Evolutionary conservation across 1,140 invertebrate species (phyloP).

Genomic region (Choristoneura fumiferana): DNA sequence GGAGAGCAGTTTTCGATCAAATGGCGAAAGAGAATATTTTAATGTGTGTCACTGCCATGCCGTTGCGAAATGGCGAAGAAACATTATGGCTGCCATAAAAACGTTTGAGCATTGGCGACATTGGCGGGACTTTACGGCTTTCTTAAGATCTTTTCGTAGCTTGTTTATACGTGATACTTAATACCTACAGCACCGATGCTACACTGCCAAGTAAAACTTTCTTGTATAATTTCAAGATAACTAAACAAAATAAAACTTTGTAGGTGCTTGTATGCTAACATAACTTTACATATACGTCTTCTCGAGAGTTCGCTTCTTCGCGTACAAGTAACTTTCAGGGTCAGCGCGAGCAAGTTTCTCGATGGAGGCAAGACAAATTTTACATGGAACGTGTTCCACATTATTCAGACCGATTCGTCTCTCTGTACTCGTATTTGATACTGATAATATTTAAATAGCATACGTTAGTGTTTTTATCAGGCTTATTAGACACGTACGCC

Average conservation of each 20-base stretch:
- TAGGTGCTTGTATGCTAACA: neutral
- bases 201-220: neutral
- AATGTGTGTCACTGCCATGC: no score
- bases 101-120: neutral
- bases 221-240: neutral
- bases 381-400: conserved; percentile 2
- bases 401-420: neutral
- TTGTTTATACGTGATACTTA: neutral
- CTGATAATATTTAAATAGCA: neutral
- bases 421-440: neutral
- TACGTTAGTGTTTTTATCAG: neutral
- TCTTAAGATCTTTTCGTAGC: neutral
- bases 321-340: conserved; percentile 2
- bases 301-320: neutral
- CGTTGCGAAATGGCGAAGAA: neutral
- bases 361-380: conserved; percentile 4
- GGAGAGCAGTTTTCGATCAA: no score
- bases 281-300: neutral
- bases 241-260: neutral
- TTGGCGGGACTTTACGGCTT: neutral
- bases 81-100: neutral
- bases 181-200: neutral
- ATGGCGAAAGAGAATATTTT: no score
- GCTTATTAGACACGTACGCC: neutral
- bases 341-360: neutral